phyloP scores from a whole-genome alignment of 2,797 vertebrate species.

The Loris lydekkerianus region DNA sequence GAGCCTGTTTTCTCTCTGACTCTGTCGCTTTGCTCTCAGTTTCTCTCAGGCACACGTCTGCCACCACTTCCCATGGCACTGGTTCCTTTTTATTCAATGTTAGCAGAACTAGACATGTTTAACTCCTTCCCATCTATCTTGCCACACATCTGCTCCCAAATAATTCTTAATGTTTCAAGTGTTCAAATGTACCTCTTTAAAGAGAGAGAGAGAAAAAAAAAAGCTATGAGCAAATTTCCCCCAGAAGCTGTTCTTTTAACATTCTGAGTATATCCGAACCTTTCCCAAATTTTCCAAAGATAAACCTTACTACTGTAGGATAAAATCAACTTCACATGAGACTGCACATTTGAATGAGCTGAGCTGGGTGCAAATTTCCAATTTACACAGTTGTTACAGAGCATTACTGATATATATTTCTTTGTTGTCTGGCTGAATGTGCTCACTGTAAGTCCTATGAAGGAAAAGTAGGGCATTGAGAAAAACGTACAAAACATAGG shows the following conservation, averaged over 20 bases:
- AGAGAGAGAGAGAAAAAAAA: background rate
- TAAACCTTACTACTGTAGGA: background rate
- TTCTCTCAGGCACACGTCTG: background rate
- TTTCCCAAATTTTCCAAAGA: background rate
- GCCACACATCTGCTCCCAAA: background rate
- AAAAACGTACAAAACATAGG: background rate
- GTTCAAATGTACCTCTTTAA: background rate
- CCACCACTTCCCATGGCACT: background rate
- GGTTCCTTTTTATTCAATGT: background rate
- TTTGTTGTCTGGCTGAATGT: background rate
- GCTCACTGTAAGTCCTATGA: background rate
- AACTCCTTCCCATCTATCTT: background rate
- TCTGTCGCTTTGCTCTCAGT: background rate
- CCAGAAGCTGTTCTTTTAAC: background rate
- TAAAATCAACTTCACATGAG: background rate
- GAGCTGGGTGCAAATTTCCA: background rate
- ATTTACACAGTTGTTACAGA: background rate
- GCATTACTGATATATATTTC: background rate
- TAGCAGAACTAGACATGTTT: background rate
- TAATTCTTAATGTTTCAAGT: background rate
- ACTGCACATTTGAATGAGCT: background rate
- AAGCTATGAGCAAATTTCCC: background rate
- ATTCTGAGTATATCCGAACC: background rate
- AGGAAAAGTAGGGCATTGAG: background rate
- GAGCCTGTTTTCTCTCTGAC: background rate